A percentile compares a stretch with the other conserved stretches of the same genome.
phyloP scores from a whole-genome alignment of 2,888 invertebrate genomes.

The Blomia tropicalis region DNA sequence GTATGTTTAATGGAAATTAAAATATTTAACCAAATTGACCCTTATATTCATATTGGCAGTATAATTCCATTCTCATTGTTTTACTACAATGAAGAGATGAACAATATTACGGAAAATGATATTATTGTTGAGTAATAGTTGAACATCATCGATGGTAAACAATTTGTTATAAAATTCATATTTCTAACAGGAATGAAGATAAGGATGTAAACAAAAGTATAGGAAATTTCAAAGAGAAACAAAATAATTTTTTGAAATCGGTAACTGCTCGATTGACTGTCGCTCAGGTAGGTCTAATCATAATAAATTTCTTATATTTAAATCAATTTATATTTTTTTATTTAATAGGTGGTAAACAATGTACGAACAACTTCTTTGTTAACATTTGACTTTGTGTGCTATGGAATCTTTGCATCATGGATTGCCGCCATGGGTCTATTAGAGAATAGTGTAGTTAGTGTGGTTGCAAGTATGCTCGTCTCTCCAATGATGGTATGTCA shows the following conservation, averaged over 20 bases:
- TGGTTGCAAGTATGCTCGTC: slow-evolving; percentile 63
- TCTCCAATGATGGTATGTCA: slow-evolving; percentile 60
- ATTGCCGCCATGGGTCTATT: slow-evolving; percentile 56
- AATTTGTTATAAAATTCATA: not conserved
- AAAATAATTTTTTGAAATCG: slow-evolving; percentile 45
- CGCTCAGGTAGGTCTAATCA: slow-evolving; percentile 40
- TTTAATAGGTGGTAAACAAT: slow-evolving; percentile 46
- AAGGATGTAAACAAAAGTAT: slow-evolving; percentile 1
- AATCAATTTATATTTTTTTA: not conserved
- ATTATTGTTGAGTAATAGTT: not conserved
- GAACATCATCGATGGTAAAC: not conserved
- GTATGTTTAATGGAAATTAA: not conserved
- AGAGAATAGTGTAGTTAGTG: slow-evolving; percentile 54
- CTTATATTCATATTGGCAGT: not conserved
- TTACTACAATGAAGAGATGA: slow-evolving; percentile 20
- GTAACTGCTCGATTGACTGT: slow-evolving; percentile 51
- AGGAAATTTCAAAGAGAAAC: slow-evolving; percentile 28
- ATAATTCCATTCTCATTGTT: slow-evolving; percentile 26
- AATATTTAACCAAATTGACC: not conserved
- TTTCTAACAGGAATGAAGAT: not conserved
- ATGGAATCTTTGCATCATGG: slow-evolving; percentile 55
- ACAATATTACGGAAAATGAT: slow-evolving; percentile 15
- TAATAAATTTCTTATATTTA: not conserved
- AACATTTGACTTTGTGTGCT: slow-evolving; percentile 58
- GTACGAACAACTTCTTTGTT: slow-evolving; percentile 51